Evolutionary conservation across 2,113 vertebrate genomes (phyloP).

Genomic region (Myanophis thanlyinensis): DNA sequence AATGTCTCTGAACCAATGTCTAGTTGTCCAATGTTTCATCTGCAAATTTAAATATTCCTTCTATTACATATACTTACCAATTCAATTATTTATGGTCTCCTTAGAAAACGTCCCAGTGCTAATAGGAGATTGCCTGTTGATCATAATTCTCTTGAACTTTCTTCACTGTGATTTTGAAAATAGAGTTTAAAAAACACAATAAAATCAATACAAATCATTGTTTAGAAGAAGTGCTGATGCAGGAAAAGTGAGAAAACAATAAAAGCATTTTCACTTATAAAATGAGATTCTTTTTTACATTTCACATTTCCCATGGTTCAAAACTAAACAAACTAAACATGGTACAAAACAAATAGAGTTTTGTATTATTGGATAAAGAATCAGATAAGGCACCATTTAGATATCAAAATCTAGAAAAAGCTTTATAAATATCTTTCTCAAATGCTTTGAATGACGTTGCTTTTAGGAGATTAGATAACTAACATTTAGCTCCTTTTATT

Average conservation of each 20-base stretch:
- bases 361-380: neutral
- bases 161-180: neutral
- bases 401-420: neutral
- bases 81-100: neutral
- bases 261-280: neutral
- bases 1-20: neutral
- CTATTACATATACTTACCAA: neutral
- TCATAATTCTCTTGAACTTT: neutral
- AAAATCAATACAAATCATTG: neutral
- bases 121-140: neutral
- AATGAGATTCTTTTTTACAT: neutral
- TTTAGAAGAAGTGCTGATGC: neutral
- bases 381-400: neutral
- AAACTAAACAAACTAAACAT: too few relatives aligned
- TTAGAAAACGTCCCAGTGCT: neutral
- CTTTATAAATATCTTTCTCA: neutral
- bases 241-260: neutral
- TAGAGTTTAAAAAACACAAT: neutral
- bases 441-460: neutral
- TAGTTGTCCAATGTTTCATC: neutral
- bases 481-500: neutral
- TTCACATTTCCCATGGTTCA: neutral
- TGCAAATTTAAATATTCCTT: neutral
- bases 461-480: neutral
- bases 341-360: too few relatives aligned